phyloP scores from a whole-genome alignment of 1,140 invertebrate species.

The Augochlora pura region DNA sequence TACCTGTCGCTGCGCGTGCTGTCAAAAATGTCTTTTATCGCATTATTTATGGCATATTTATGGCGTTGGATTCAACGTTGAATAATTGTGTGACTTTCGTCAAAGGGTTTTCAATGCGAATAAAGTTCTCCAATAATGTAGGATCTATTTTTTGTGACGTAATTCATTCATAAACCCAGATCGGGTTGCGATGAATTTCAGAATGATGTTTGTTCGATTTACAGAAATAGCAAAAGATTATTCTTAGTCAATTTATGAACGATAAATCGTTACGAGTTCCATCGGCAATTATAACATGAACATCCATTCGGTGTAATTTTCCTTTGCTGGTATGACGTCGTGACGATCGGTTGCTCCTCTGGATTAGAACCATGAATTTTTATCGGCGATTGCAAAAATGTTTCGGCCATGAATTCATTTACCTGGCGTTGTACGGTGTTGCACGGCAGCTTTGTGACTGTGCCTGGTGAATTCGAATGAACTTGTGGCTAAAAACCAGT shows the following conservation, averaged over 20 bases:
- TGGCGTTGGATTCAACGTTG: too few species aligned
- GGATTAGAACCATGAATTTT: slow-evolving; percentile 13
- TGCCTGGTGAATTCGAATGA: background rate
- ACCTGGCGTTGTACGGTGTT: background rate
- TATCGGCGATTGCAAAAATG: slow-evolving; percentile 17
- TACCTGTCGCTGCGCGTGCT: too few species aligned
- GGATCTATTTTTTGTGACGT: too few species aligned
- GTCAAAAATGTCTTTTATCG: too few species aligned
- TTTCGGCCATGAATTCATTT: slow-evolving; percentile 28
- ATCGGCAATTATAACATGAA: background rate
- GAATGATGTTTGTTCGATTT: background rate
- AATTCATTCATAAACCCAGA: too few species aligned
- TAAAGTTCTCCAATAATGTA: too few species aligned
- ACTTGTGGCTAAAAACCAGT: background rate
- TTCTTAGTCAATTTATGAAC: background rate
- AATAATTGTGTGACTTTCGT: too few species aligned
- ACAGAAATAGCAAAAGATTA: background rate
- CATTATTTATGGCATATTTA: too few species aligned
- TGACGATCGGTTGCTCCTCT: background rate
- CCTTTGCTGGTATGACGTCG: background rate
- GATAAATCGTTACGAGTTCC: background rate
- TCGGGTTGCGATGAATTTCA: too few species aligned
- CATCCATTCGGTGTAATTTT: background rate
- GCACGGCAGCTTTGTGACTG: background rate
- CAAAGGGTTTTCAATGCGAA: too few species aligned